Evolutionary conservation across 1,140 invertebrate genomes (phyloP).

Genomic region (Leucophenga varia): DNA sequence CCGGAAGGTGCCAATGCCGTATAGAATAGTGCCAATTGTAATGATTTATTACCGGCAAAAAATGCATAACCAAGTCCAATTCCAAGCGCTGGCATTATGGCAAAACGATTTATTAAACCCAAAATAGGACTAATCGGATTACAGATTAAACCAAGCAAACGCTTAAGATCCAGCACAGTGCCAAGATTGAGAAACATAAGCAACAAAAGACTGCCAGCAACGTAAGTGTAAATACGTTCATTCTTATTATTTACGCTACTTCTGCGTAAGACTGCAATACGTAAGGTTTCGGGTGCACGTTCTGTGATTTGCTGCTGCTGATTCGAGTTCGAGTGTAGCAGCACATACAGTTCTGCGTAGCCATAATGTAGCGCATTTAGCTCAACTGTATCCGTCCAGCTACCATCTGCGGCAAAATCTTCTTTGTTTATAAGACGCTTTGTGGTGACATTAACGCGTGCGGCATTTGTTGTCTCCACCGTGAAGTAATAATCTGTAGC

Average conservation of each 20-base stretch:
- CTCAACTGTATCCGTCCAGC: constrained; percentile 21
- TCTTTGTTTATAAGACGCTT: background rate
- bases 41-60: constrained; percentile 8
- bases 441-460: background rate
- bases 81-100: constrained; percentile 27
- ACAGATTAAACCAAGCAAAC: constrained; percentile 69
- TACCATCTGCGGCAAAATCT: constrained; percentile 13
- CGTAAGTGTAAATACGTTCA: constrained; percentile 27
- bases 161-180: constrained; percentile 78
- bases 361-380: constrained; percentile 22
- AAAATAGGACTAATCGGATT: constrained; percentile 63
- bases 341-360: constrained; percentile 20
- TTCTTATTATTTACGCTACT: constrained; percentile 21
- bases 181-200: constrained; percentile 91
- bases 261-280: constrained; percentile 15
- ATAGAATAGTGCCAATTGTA: constrained; percentile 38
- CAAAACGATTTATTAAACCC: constrained; percentile 21
- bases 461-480: constrained; percentile 3
- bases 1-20: constrained; percentile 32
- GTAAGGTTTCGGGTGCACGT: background rate
- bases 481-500: constrained; percentile 2
- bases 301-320: background rate
- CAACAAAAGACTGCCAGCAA: constrained; percentile 21
- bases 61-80: constrained; percentile 24
- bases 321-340: constrained; percentile 2